Evolutionary conservation across 2,797 vertebrate genomes (phyloP).

Genomic region (Pelobates cultripes): DNA sequence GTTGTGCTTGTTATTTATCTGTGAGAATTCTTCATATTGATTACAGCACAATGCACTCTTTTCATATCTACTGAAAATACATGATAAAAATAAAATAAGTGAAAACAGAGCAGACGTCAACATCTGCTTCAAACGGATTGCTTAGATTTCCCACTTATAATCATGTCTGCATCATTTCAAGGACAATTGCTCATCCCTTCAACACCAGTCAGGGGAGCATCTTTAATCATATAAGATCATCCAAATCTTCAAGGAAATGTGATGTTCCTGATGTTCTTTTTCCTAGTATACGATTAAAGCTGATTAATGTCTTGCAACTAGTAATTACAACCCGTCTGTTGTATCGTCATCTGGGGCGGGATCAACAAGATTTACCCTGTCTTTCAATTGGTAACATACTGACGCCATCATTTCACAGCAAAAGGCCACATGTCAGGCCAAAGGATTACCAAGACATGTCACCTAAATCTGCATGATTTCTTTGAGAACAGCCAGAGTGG

Average conservation of each 20-base stretch:
- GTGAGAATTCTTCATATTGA: no score
- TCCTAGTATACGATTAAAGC: constrained; percentile 67
- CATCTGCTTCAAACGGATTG: constrained; percentile 53
- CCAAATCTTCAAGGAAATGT: constrained; percentile 70
- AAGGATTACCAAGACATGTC: constrained; percentile 65
- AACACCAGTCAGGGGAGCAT: constrained; percentile 68
- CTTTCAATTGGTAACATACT: constrained; percentile 75
- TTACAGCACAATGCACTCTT: no score
- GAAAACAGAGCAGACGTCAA: constrained; percentile 37
- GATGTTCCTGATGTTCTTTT: constrained; percentile 77
- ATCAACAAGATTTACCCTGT: constrained; percentile 57
- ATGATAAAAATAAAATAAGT: constrained; percentile 48
- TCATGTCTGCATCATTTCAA: constrained; percentile 65
- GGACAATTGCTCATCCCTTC: constrained; percentile 62
- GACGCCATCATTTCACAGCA: constrained; percentile 68
- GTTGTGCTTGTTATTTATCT: no score
- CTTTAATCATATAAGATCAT: constrained; percentile 77
- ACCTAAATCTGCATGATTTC: constrained; percentile 65
- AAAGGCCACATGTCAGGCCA: constrained; percentile 69
- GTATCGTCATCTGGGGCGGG: constrained; percentile 58
- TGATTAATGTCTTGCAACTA: constrained; percentile 71
- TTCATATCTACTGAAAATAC: neutral
- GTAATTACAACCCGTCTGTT: constrained; percentile 75
- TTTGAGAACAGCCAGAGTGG: constrained; percentile 59
- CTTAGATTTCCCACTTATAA: constrained; percentile 69